These are phyloP conservation scores for Tricholauxania praeusta DNA, from an alignment of 2,888 invertebrate species.

Conservation along the genomic window DNA sequence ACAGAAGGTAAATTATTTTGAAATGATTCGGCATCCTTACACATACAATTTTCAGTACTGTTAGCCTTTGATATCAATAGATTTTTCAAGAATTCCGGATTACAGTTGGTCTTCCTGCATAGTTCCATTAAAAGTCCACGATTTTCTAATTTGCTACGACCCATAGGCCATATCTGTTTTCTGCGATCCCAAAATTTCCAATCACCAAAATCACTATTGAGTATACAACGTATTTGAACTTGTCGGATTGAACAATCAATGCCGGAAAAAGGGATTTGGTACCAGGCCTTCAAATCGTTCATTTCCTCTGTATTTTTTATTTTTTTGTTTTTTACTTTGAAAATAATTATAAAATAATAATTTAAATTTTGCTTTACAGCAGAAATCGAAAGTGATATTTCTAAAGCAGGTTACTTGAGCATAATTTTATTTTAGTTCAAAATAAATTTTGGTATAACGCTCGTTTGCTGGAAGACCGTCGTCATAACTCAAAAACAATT, in stretches of 20 bases:
- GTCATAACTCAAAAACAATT: no score
- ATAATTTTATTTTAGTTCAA: no score
- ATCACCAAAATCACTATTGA: neutral
- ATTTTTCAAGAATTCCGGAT: conserved; percentile 5
- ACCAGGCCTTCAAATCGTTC: neutral
- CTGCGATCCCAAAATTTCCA: neutral
- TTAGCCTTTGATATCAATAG: conserved; percentile 3
- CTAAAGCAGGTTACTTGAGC: no score
- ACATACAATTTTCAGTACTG: no score
- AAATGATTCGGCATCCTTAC: no score
- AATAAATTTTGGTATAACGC: no score
- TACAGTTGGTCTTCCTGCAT: conserved; percentile 4
- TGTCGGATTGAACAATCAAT: conserved; percentile 25
- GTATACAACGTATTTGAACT: conserved; percentile 15
- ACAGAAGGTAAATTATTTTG: no score
- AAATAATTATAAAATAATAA: no score
- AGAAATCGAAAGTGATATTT: no score
- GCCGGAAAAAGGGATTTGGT: conserved; percentile 14
- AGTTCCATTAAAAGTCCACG: conserved; percentile 1
- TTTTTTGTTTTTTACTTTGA: no score
- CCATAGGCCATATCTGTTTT: neutral
- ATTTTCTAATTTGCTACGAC: neutral
- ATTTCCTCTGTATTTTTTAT: neutral
- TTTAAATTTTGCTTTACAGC: no score
- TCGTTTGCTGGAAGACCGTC: no score